Conservation (phyloP, 1,140 invertebrate genomes). For the Conus betulinus region DNA sequence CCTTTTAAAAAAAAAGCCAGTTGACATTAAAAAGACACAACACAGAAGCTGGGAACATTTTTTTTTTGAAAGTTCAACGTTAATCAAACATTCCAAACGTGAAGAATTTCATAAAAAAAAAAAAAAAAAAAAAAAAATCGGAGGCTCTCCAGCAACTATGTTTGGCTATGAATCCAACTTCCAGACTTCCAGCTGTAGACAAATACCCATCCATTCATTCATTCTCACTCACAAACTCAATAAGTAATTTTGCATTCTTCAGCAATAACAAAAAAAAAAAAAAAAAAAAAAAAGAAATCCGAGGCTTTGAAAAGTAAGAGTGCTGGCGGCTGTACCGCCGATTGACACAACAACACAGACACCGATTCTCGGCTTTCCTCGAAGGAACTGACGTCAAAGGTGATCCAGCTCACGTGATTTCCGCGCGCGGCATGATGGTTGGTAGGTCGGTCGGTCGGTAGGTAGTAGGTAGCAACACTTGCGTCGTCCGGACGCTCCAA, state of each 20-base stretch:
- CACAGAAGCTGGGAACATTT: background rate
- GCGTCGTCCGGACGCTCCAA: no score
- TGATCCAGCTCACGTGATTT: no score
- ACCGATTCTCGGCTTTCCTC: background rate
- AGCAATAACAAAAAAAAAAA: background rate
- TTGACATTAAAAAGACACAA: background rate
- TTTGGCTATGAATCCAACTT: background rate
- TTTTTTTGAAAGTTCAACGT: background rate
- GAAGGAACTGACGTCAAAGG: background rate
- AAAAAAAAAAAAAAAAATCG: background rate
- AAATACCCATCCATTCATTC: background rate
- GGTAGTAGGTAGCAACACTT: no score
- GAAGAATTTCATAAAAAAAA: background rate
- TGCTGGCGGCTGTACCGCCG: background rate
- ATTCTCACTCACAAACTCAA: background rate
- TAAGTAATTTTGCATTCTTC: background rate
- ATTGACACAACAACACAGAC: background rate
- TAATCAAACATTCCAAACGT: background rate
- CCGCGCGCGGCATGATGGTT: no score
- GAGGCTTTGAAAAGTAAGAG: background rate
- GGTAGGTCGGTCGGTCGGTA: no score
- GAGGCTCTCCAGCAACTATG: background rate
- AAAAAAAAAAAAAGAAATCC: background rate
- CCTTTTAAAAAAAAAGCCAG: background rate
- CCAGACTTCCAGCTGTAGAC: background rate